Conservation (phyloP, 2,113 vertebrate genomes). For the Callithrix jacchus region DNA sequence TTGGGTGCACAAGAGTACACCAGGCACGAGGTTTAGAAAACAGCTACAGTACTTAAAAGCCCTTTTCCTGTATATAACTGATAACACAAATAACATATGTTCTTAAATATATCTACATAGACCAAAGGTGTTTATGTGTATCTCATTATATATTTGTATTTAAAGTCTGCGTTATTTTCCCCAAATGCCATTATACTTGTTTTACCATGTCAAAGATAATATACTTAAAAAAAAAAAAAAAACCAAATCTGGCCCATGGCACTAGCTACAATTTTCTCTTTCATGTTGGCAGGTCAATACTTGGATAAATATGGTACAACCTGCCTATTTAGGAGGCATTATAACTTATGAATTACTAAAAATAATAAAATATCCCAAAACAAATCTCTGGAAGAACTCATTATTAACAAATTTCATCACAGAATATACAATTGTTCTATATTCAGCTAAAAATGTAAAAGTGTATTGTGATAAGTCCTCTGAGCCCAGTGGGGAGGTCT, state of each 20-base stretch:
- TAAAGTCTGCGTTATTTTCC: background rate
- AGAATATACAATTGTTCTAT: background rate
- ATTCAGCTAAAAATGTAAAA: background rate
- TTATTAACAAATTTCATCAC: conserved; percentile 26
- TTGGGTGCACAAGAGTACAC: background rate
- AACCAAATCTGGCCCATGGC: background rate
- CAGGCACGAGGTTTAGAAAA: background rate
- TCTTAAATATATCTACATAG: background rate
- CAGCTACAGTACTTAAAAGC: background rate
- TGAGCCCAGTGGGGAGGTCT: background rate
- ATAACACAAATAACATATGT: background rate
- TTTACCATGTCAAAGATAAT: background rate
- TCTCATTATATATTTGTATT: background rate
- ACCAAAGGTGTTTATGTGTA: background rate
- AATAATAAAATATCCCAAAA: conserved; percentile 27
- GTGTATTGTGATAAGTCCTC: background rate
- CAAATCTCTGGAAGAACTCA: background rate
- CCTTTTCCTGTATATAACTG: background rate
- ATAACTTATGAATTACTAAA: background rate
- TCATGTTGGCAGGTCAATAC: background rate
- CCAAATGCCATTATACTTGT: background rate
- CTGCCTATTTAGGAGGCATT: background rate
- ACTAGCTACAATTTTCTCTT: conserved; percentile 16
- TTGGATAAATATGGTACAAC: background rate
- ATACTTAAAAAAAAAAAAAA: background rate